phyloP scores from a whole-genome alignment of 2,888 invertebrate species.

The Elegia similella region DNA sequence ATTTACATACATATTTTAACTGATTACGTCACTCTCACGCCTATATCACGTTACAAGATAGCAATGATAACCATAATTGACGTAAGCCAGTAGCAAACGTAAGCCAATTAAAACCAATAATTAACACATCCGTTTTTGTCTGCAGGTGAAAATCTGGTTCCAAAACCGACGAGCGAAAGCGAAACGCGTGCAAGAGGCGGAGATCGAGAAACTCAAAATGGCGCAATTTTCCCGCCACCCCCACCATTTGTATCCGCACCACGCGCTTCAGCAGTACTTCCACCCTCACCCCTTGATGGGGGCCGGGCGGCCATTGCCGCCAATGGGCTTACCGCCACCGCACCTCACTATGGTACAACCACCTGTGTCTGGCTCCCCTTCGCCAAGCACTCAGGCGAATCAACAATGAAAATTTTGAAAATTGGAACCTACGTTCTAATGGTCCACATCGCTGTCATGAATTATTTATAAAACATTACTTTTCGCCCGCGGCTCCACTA shows the following conservation, averaged over 20 bases:
- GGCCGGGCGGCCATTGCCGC: conserved; percentile 70
- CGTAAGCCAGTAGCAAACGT: not conserved
- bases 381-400: conserved; percentile 60
- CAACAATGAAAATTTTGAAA: conserved; percentile 40
- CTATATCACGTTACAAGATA: not conserved
- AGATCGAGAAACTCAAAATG: conserved; percentile 97
- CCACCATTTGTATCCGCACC: conserved; percentile 82
- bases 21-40: conserved; percentile 5
- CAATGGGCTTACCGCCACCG: conserved; percentile 66
- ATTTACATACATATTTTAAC: conserved; percentile 1
- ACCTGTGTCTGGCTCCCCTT: conserved; percentile 68
- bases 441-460: no score
- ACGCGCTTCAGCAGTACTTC: conserved; percentile 83
- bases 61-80: not conserved
- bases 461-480: no score
- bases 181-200: conserved; percentile 98
- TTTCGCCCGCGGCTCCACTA: no score
- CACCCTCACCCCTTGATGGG: conserved; percentile 83
- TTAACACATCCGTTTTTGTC: conserved; percentile 32
- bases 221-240: conserved; percentile 83
- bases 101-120: not conserved
- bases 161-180: conserved; percentile 98
- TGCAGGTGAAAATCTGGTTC: conserved; percentile 94
- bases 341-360: conserved; percentile 74
- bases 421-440: conserved; percentile 14